phyloP scores from a whole-genome alignment of 2,113 vertebrate genomes.

The Alligator mississippiensis region DNA sequence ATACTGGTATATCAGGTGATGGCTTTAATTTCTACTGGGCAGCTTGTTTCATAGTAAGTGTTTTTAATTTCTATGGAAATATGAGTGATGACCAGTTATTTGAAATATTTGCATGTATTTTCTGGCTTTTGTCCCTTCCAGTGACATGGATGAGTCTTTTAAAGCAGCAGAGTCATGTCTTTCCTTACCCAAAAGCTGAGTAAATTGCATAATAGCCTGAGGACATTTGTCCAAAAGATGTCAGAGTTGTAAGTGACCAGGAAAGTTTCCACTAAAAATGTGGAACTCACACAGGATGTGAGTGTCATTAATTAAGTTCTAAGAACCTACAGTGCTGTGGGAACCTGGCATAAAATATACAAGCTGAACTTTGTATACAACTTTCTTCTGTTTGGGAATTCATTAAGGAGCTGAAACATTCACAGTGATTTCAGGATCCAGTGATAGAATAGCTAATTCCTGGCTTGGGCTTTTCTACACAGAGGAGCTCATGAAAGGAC shows the following conservation, averaged over 20 bases:
- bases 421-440: constrained; percentile 42
- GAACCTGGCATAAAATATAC: constrained; percentile 73
- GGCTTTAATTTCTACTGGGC: constrained; percentile 43
- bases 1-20: constrained; percentile 17
- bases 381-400: constrained; percentile 71
- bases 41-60: constrained; percentile 21
- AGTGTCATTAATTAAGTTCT: constrained; percentile 78
- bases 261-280: constrained; percentile 68
- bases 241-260: constrained; percentile 75
- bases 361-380: constrained; percentile 66
- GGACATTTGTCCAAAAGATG: constrained; percentile 64
- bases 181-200: constrained; percentile 53
- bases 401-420: constrained; percentile 54
- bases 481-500: constrained; percentile 61
- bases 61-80: constrained; percentile 22
- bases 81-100: constrained; percentile 16
- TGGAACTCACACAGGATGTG: constrained; percentile 72
- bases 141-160: constrained; percentile 44
- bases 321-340: constrained; percentile 79
- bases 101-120: not conserved
- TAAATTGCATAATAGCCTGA: constrained; percentile 59
- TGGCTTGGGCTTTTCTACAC: constrained; percentile 59
- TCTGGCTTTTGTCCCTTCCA: not conserved
- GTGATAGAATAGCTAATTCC: constrained; percentile 68
- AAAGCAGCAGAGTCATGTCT: constrained; percentile 31